These are phyloP conservation scores for Anoplolepis gracilipes DNA, from an alignment of 1,140 invertebrate genomes.

Conservation along the genomic window DNA sequence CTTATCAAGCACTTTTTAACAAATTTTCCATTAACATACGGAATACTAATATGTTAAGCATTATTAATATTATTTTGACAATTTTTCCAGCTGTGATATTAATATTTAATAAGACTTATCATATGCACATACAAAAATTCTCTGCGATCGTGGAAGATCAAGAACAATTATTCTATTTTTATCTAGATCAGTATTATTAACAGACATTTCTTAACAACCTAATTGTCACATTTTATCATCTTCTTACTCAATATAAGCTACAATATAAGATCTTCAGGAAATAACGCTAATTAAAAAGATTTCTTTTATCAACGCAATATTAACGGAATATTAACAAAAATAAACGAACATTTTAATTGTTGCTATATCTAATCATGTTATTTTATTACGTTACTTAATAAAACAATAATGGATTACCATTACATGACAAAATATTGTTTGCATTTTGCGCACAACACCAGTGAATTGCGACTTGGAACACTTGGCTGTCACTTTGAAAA, in stretches of 20 bases:
- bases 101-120: neutral
- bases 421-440: neutral
- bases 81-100: neutral
- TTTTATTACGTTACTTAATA: neutral
- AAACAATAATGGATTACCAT: neutral
- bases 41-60: neutral
- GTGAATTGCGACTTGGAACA: conserved; percentile 1
- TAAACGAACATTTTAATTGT: neutral
- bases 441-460: neutral
- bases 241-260: neutral
- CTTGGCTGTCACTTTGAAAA: conserved; percentile 24
- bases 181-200: conserved; percentile 1
- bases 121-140: neutral
- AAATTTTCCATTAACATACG: neutral
- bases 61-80: neutral
- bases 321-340: neutral
- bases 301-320: neutral
- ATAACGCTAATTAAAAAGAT: neutral
- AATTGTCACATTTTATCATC: conserved; percentile 15
- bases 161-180: neutral
- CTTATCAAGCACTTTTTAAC: neutral
- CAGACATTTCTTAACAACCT: neutral
- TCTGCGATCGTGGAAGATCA: neutral
- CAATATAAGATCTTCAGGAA: neutral
- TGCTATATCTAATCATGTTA: neutral